Evolutionary conservation across 2,888 invertebrate genomes (phyloP), one percentile per base, ranked within the genome.

Genomic region (Nomada lathburiana): DNA sequence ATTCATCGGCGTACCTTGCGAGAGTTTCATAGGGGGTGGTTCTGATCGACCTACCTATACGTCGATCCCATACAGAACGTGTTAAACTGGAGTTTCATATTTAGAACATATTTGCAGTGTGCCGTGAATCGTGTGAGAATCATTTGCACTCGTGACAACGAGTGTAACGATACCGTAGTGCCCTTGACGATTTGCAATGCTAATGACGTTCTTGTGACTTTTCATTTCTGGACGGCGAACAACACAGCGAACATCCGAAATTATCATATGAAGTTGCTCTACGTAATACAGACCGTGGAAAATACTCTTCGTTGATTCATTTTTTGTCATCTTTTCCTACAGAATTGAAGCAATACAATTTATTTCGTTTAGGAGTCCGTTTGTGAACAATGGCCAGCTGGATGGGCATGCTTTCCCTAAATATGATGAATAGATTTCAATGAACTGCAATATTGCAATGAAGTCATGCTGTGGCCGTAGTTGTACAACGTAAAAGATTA

Each of bases 151-250:
- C 18, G 68, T 26, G 50, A 60, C 72, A 69, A 70, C 65, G 69
- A 76, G 63, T 70, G 71, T 74, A 84, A 85, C 74, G 69, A 36
- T 42, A 47, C 10, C 62, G 16, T 53, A 16, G 64, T 74, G 68
- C 68, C 85, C 82, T 85, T 85, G 71, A 71, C 77, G 65, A 85
- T 82, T 85, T 85, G 78, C 78, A 82, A 74, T 78, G 72, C 73
- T 82, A 85, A 85, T 78, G 75, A 70, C 75, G 71, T 78, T 82
- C 78, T 85, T 73, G 62, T 75, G 62, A 85, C 69, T 68, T 81
- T 77, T 74, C 75, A 72, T 72, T 72, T 64, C 57, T 60, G 53
- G 26, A 44, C 69, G 0, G 42, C 63, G 9, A 13, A 11, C 47
- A 47, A 42, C 63, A 4, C 42, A 3, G 29, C n/a, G 29, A 70